Base-by-base conservation (phyloP, 2,888 invertebrate species). In the Junonia oenone region DNA sequence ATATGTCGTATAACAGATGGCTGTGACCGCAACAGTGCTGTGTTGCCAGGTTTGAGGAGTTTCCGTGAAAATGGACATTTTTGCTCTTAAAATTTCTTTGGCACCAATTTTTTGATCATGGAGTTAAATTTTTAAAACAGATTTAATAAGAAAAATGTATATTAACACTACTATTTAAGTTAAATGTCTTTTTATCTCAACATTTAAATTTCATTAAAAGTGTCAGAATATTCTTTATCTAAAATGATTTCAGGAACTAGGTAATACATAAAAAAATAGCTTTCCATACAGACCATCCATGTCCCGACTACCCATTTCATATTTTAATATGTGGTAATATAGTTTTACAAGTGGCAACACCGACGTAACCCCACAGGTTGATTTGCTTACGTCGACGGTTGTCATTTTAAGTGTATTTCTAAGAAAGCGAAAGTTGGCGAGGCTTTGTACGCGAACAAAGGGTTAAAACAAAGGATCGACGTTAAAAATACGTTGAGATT, bases 1-100 rank as follows among this genome's bases (percentile, higher is more conserved):
- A 86, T 82, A 86, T 88, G 88, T 80, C 80, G 75, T 71, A 72
- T 76, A 83, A 83, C 89, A 89, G 87, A 86, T 87, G 88, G 82
- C 64, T 49, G 57, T 62, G 68, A 84, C 86, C 85, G 78, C 84
- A 78, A 40, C 31, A 31, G 47, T 22, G 43, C 26, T 14, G 54
- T 54, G 54, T 47, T 56, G 51, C 50, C 40, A 46, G 27, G 50
- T 43, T 51, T 4, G 15, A 15, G 15, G 17, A 40, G 31, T 48
- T 48, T 27, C 53, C 53, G 15, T 6, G 26, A 26, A 14, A 13
- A 9, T 22, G 4, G 3, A 22, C 5, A 13, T 35, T 13, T 14
- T 26, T 14, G 11, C 14, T 26, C 4, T 14, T 15, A n/a, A 31
- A 4, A 15, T 3, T 29, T 29, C 5, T 31, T 15, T 9, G 9